phyloP scores from a whole-genome alignment of 1,140 invertebrate species.

The Spodoptera frugiperda region DNA sequence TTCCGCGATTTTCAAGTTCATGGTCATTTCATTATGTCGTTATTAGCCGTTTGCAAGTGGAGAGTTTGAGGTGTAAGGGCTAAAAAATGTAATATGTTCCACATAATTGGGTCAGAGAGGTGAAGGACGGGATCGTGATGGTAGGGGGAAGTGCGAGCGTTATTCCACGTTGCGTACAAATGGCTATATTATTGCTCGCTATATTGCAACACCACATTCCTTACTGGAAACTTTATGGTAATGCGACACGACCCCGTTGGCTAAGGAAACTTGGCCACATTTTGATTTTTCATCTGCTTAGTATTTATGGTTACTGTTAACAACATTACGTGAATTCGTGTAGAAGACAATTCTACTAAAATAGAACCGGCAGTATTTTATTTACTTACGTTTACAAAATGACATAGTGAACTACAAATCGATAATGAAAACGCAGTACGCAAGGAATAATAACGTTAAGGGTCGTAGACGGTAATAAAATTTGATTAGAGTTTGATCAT shows the following conservation, averaged over 20 bases:
- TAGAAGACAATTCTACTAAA: background rate
- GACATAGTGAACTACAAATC: slow-evolving; percentile 64
- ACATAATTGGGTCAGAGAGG: slow-evolving; percentile 81
- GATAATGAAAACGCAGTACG: slow-evolving; percentile 53
- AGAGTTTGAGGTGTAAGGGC: slow-evolving; percentile 8
- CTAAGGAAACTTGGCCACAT: slow-evolving; percentile 73
- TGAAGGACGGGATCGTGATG: slow-evolving; percentile 65
- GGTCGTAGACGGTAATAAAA: slow-evolving; percentile 78
- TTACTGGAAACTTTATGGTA: slow-evolving; percentile 76
- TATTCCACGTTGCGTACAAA: slow-evolving; percentile 71
- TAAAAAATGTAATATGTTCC: slow-evolving; percentile 65
- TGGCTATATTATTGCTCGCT: slow-evolving; percentile 69
- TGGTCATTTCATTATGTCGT: slow-evolving; percentile 35
- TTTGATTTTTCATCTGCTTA: slow-evolving; percentile 63
- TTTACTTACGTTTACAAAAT: slow-evolving; percentile 6
- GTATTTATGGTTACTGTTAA: slow-evolving; percentile 43
- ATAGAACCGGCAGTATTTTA: background rate
- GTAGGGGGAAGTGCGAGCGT: slow-evolving; percentile 59
- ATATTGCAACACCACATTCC: slow-evolving; percentile 77
- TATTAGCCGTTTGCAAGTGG: slow-evolving; percentile 21
- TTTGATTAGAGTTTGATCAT: slow-evolving; percentile 83
- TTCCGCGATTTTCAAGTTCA: slow-evolving; percentile 40
- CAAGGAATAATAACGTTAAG: slow-evolving; percentile 61
- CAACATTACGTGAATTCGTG: background rate
- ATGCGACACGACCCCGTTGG: slow-evolving; percentile 75